phyloP scores from a whole-genome alignment of 2,888 invertebrate genomes.

The Ferdinandea cuprea region DNA sequence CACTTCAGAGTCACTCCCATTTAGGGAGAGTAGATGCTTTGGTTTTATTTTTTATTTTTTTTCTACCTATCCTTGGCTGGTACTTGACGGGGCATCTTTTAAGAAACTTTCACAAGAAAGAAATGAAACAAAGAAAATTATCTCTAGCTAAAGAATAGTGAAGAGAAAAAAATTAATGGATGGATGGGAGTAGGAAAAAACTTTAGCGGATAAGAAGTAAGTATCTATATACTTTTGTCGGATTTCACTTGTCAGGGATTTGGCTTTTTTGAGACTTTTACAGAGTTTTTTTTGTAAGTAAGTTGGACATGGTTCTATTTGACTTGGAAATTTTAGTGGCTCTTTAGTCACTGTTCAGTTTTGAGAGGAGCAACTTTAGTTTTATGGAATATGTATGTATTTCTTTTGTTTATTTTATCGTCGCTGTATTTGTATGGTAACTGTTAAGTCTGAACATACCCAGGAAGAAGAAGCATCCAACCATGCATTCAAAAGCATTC shows the following conservation, averaged over 20 bases:
- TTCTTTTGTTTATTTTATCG: too few relatives aligned
- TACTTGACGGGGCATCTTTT: slow-evolving; percentile 59
- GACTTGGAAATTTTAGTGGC: slow-evolving; percentile 34
- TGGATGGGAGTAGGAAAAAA: slow-evolving; percentile 14
- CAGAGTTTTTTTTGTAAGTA: not conserved
- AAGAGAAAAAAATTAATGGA: slow-evolving; percentile 9
- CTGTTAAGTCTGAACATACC: too few relatives aligned
- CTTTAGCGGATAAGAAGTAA: slow-evolving; percentile 36
- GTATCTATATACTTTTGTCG: not conserved
- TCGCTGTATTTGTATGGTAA: too few relatives aligned
- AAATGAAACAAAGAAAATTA: slow-evolving; percentile 43
- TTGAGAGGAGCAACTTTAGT: too few relatives aligned
- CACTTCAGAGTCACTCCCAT: slow-evolving; percentile 69
- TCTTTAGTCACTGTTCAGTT: not conserved
- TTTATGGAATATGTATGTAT: too few relatives aligned
- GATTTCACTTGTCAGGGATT: slow-evolving; percentile 1
- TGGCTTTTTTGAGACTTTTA: slow-evolving; percentile 5
- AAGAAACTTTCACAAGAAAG: slow-evolving; percentile 13
- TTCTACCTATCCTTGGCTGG: slow-evolving; percentile 17
- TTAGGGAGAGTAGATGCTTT: slow-evolving; percentile 51
- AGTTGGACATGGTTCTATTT: slow-evolving; percentile 13
- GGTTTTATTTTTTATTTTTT: slow-evolving; percentile 31
- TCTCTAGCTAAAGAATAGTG: slow-evolving; percentile 23
- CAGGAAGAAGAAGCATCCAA: too few relatives aligned
- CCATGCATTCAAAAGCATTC: too few relatives aligned